These are phyloP conservation scores for Pampus argenteus DNA, from an alignment of 2,797 vertebrate genomes.

Conservation along the genomic window DNA sequence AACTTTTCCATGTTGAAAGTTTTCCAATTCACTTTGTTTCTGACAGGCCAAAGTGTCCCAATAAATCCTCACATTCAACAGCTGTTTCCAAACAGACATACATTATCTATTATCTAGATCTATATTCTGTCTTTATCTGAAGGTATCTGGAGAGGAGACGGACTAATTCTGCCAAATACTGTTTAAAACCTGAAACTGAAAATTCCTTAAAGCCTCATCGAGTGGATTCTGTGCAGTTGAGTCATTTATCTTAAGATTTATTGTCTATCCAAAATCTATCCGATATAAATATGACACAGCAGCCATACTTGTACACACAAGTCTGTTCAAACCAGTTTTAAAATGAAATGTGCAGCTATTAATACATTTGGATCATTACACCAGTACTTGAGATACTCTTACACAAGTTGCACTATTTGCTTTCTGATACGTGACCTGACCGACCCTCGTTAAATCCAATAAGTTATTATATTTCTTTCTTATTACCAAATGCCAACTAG, in stretches of 20 bases:
- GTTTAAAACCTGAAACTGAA: neutral
- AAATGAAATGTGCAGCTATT: no score
- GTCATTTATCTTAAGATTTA: neutral
- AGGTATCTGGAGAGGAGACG: neutral
- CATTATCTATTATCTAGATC: neutral
- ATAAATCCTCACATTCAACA: slow-evolving; percentile 9
- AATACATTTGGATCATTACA: no score
- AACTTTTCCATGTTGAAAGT: neutral
- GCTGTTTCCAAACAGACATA: neutral
- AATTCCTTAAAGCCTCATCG: neutral
- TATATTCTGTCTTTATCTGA: neutral
- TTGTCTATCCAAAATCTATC: no score
- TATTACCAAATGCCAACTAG: no score
- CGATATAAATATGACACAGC: no score
- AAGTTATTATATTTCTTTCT: no score
- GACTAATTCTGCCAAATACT: neutral
- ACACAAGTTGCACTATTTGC: no score
- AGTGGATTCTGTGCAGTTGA: neutral
- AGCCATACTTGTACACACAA: no score
- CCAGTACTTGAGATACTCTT: no score
- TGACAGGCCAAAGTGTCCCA: neutral
- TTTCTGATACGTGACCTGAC: no score
- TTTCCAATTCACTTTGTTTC: neutral
- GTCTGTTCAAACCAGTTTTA: no score
- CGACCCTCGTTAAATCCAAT: no score